phyloP scores from a whole-genome alignment of 2,113 vertebrate species.

The Etia nguti region DNA sequence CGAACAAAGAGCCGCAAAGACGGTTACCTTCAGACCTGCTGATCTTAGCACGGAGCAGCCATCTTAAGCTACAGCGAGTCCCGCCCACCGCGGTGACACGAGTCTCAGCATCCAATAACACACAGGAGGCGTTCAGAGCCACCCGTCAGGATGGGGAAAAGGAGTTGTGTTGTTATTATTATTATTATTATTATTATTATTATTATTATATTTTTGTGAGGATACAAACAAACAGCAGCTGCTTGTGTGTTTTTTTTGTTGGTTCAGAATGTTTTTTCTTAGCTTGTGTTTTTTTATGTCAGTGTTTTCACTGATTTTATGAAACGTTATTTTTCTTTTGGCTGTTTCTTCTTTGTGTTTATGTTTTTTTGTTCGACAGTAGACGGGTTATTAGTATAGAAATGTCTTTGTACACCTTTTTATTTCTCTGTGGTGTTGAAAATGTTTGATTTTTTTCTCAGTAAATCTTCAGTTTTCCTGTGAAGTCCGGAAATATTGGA shows the following conservation, averaged over 20 bases:
- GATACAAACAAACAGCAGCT: not conserved
- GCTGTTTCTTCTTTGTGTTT: not conserved
- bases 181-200: not conserved
- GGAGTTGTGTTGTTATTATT: accelerated
- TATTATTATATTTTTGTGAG: accelerated
- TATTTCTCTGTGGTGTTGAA: not conserved
- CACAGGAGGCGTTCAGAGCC: not conserved
- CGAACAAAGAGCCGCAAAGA: not conserved
- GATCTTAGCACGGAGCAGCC: constrained; percentile 32
- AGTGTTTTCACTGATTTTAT: not conserved
- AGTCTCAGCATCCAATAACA: constrained; percentile 4
- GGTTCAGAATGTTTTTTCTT: not conserved
- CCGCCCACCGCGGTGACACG: constrained; percentile 5
- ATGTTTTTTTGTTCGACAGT: not conserved
- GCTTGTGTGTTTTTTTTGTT: not conserved
- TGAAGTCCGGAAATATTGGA: not conserved
- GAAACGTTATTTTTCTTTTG: not conserved
- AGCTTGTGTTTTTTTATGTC: not conserved
- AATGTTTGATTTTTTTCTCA: not conserved
- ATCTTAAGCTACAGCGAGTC: constrained; percentile 17
- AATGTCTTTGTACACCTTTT: not conserved
- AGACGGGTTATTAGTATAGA: not conserved
- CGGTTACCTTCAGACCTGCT: constrained; percentile 53
- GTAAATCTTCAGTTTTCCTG: not conserved
- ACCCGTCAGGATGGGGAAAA: not conserved